Base-by-base conservation (phyloP, 1,140 invertebrate genomes). In the Lucilia cuprina region DNA sequence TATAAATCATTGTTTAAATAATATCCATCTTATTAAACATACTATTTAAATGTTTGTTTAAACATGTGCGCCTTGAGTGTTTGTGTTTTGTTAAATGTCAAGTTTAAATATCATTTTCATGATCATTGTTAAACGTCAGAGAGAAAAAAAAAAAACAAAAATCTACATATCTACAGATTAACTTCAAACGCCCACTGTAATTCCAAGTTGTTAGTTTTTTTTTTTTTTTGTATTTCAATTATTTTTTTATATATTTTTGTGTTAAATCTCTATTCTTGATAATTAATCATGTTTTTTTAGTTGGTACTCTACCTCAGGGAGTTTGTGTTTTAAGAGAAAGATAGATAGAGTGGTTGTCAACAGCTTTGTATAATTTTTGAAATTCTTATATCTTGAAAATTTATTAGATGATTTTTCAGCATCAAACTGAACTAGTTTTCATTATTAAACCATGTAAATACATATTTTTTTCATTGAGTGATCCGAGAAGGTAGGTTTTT, bases 31-130 rank as follows among this genome's bases (percentile, higher is more conserved):
- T 30, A 30, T 30, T 30, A 30, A 1, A 2, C 3, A 2, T 30
- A 30, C 25, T 30, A 30, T 41, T 41, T 41, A 41, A 41, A 41
- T 41, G 5, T 41, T 41, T 5, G 5, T 8, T 41, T 41, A 41
- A 41, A 41, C 41, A 41, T 41, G 41, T 41, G 41, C 41, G 41
- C 41, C 12, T 55, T n/a, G 17, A 70, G 5, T n/a, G 65, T 21
- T 21, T 70, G 65, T 21, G 41, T 41, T 41, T 70, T 70, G 13
- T 55, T 10, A 55, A 70, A 70, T 70, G 65, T 70, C 65, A 70
- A 70, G 65, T 70, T 70, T 70, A 70, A 70, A 70, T 70, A 70
- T 70, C 65, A 70, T 70, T 70, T 21, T 70, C 65, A 70, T 70
- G 65, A 70, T 70, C 65, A 70, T n/a, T 70, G 9, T 21, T 60